Percentiles rank a stretch among this genome's conserved stretches.
These are phyloP conservation scores for Tinea trinotella DNA, from an alignment of 2,888 invertebrate genomes.

Conservation along the genomic window DNA sequence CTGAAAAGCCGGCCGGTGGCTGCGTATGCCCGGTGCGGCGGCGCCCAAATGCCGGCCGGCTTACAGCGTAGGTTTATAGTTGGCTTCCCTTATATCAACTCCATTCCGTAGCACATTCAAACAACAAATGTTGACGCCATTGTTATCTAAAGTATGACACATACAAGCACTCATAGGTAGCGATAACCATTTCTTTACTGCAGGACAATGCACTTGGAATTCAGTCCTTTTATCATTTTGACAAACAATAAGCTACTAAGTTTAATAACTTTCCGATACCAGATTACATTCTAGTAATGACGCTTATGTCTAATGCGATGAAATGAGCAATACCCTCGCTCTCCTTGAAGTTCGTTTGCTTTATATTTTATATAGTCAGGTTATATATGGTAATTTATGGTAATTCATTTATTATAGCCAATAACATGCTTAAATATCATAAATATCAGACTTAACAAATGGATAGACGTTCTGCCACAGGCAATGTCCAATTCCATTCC, in stretches of 20 bases:
- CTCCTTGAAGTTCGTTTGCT: background rate
- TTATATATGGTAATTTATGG: too few species aligned
- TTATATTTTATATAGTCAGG: background rate
- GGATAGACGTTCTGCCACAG: too few species aligned
- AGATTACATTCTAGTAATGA: background rate
- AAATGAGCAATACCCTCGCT: background rate
- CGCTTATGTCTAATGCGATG: constrained; percentile 11
- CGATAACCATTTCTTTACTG: constrained; percentile 22
- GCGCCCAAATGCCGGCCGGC: background rate
- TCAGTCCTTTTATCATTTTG: constrained; percentile 35
- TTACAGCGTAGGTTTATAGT: too few species aligned
- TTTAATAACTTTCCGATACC: constrained; percentile 36
- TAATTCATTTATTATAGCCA: background rate
- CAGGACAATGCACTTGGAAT: constrained; percentile 49
- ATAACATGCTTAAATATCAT: background rate
- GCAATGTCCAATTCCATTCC: background rate
- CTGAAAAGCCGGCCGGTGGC: background rate
- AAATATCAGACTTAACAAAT: too few species aligned
- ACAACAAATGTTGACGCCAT: background rate
- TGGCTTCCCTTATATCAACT: too few species aligned
- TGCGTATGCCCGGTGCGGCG: background rate
- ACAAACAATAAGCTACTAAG: constrained; percentile 42
- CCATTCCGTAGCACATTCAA: too few species aligned
- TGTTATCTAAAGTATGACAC: background rate
- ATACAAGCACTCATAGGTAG: background rate